These are phyloP conservation scores for Lepus americanus DNA, from an alignment of 2,113 vertebrate species.

Conservation along the genomic window DNA sequence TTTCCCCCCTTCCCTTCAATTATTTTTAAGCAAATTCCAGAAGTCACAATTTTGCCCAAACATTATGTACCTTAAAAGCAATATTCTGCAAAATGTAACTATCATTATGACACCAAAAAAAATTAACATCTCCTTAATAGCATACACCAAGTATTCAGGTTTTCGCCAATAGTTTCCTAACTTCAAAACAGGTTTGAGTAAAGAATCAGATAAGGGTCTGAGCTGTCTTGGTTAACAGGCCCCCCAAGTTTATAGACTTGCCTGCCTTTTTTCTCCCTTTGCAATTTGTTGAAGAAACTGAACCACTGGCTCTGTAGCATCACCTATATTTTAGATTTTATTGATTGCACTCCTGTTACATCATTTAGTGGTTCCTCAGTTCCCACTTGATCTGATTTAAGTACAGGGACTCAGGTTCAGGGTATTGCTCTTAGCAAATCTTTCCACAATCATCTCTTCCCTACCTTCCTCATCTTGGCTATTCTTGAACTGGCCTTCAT, in stretches of 20 bases:
- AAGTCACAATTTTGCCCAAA: conserved; percentile 22
- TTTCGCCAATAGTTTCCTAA: neutral
- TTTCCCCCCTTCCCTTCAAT: neutral
- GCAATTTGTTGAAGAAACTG: conserved; percentile 17
- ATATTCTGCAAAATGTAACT: neutral
- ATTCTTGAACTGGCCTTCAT: neutral
- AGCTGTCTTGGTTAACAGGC: neutral
- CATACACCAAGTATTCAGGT: neutral
- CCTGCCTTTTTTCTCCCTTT: neutral
- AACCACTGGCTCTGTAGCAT: neutral
- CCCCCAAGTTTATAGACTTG: neutral
- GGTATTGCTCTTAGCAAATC: neutral
- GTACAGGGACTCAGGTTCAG: neutral
- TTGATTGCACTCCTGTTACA: neutral
- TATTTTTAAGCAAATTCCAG: conserved; percentile 37
- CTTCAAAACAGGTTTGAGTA: neutral
- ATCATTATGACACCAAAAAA: neutral
- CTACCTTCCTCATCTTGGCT: neutral
- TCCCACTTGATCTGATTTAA: neutral
- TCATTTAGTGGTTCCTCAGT: conserved; percentile 2
- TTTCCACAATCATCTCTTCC: neutral
- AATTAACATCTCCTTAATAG: neutral
- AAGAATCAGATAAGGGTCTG: neutral
- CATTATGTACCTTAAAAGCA: neutral
- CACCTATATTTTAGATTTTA: neutral